Percentiles rank a stretch among this genome's conserved stretches.
phyloP scores from a whole-genome alignment of 2,888 invertebrate genomes.

The Notodonta dromedarius region DNA sequence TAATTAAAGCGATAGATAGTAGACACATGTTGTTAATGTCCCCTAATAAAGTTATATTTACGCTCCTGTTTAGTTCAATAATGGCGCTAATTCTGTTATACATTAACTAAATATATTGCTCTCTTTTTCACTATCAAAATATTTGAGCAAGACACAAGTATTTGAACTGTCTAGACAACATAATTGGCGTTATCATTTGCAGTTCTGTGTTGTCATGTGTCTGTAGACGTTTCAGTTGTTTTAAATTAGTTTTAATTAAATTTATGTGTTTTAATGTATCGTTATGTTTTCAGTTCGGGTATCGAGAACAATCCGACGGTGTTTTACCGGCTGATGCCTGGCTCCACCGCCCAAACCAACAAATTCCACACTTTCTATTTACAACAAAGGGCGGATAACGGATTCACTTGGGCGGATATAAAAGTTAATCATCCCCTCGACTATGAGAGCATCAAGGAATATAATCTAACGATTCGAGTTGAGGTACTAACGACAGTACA shows the following conservation, averaged over 20 bases:
- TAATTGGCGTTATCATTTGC: slow-evolving; percentile 10
- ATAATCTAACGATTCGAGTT: slow-evolving; percentile 97
- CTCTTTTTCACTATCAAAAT: too few relatives aligned
- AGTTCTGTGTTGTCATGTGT: slow-evolving; percentile 60
- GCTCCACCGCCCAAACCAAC: slow-evolving; percentile 97
- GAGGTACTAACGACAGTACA: slow-evolving; percentile 87
- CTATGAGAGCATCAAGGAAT: slow-evolving; percentile 97
- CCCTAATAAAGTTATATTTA: neutral
- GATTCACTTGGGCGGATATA: slow-evolving; percentile 97
- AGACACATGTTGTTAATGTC: slow-evolving; percentile 11
- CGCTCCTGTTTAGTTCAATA: neutral
- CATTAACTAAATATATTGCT: too few relatives aligned
- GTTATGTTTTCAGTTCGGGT: slow-evolving; percentile 90
- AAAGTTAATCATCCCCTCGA: slow-evolving; percentile 98
- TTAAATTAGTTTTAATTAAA: slow-evolving; percentile 7
- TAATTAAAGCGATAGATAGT: slow-evolving; percentile 17
- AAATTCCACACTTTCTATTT: slow-evolving; percentile 98
- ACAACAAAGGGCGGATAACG: slow-evolving; percentile 96
- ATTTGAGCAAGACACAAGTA: too few relatives aligned
- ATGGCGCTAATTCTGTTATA: neutral
- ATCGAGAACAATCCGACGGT: slow-evolving; percentile 98
- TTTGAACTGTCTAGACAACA: neutral
- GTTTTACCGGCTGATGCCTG: slow-evolving; percentile 97
- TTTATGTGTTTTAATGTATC: slow-evolving; percentile 46
- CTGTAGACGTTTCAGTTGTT: slow-evolving; percentile 47